These are phyloP conservation scores for Sebastes vulpes DNA, from an alignment of 2,797 vertebrate species.

Conservation along the genomic window DNA sequence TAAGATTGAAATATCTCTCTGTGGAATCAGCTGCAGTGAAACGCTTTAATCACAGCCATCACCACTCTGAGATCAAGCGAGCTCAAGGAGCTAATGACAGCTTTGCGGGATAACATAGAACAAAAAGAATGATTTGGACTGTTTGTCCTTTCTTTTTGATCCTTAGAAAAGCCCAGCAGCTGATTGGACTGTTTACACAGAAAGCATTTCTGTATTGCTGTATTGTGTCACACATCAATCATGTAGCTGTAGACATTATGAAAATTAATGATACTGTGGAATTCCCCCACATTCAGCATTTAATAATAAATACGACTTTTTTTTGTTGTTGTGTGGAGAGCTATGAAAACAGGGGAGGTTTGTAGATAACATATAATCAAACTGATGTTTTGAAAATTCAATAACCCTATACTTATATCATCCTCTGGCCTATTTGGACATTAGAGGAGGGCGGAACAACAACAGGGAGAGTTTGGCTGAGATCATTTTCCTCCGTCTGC, in stretches of 20 bases:
- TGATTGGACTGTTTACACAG: neutral
- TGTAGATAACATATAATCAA: neutral
- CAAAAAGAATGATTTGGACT: conserved; percentile 19
- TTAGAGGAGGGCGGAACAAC: neutral
- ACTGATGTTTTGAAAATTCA: neutral
- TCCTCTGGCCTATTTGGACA: conserved; percentile 6
- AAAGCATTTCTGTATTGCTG: neutral
- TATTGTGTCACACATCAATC: neutral
- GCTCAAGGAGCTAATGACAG: conserved; percentile 6
- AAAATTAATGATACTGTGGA: neutral
- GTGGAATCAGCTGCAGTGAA: neutral
- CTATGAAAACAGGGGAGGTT: neutral
- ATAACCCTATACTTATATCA: neutral
- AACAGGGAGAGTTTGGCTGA: neutral
- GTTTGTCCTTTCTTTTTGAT: conserved; percentile 17
- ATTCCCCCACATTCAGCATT: neutral
- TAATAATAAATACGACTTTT: neutral
- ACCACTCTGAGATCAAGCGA: neutral
- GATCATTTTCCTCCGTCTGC: neutral
- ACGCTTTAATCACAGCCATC: conserved; percentile 30
- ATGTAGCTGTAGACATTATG: neutral
- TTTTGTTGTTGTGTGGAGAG: neutral
- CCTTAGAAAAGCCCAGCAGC: neutral
- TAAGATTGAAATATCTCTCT: neutral
- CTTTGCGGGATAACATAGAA: conserved; percentile 1